Evolutionary conservation across 2,113 vertebrate species (phyloP).

Genomic region (Paramormyrops kingsleyae): DNA sequence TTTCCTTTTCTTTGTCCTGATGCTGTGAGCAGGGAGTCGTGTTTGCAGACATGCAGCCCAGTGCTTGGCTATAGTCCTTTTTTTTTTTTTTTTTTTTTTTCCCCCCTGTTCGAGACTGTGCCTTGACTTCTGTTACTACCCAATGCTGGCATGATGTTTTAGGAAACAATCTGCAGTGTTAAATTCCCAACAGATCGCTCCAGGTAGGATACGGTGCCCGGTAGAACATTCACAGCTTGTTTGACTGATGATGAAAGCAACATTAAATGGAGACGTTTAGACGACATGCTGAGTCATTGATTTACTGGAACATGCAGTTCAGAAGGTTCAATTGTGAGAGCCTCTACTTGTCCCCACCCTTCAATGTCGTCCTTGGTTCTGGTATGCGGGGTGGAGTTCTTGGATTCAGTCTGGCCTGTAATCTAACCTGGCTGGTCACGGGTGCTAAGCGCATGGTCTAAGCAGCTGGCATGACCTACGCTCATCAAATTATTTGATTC

Average conservation of each 20-base stretch:
- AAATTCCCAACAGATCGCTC: not conserved
- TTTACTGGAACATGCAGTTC: not conserved
- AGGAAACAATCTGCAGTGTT: not conserved
- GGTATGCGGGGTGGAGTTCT: not conserved
- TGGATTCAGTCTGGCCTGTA: not conserved
- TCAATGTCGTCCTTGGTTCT: not conserved
- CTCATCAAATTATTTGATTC: not conserved
- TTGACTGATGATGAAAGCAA: not conserved
- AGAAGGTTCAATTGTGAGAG: not conserved
- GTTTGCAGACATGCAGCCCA: not conserved
- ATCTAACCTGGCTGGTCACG: not conserved
- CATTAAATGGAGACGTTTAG: not conserved
- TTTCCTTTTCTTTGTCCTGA: slow-evolving; percentile 28
- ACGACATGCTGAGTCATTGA: not conserved
- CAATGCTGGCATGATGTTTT: not conserved
- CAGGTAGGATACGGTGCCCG: not conserved
- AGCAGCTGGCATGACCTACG: not conserved
- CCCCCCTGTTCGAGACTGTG: not conserved
- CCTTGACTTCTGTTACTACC: not conserved
- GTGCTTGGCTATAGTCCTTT: not conserved
- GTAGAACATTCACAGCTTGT: not conserved
- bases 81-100: too few relatives aligned
- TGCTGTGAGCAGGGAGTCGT: not conserved
- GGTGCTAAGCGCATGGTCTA: not conserved
- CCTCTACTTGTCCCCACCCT: not conserved